Percentiles rank a stretch among this genome's conserved stretches.
These are phyloP conservation scores for Andrena bicolor DNA, from an alignment of 2,888 invertebrate genomes.

Conservation along the genomic window DNA sequence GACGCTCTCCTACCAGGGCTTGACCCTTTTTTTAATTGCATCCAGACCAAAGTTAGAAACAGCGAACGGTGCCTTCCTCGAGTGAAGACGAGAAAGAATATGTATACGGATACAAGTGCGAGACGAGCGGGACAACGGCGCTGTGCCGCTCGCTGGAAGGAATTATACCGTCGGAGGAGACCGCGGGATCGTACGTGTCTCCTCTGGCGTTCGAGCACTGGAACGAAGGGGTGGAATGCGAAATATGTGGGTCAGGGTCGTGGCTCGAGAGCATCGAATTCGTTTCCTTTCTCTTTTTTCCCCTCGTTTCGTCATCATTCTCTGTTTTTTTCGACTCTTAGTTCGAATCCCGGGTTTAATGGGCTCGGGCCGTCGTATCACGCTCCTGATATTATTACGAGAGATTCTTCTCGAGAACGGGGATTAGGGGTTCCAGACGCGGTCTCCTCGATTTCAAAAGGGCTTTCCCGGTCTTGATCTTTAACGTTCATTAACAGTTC, in stretches of 20 bases:
- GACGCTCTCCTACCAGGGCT: conserved; percentile 70
- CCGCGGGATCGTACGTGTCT: conserved; percentile 45
- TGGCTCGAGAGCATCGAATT: conserved; percentile 50
- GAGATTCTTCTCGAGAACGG: conserved; percentile 39
- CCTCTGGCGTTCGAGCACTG: conserved; percentile 18
- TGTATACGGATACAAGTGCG: conserved; percentile 16
- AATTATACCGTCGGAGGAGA: conserved; percentile 47
- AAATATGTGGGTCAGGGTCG: conserved; percentile 64
- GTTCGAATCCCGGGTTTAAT: conserved; percentile 54
- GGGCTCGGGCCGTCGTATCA: conserved; percentile 45
- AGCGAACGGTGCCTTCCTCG: conserved; percentile 27
- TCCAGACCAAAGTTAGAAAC: conserved; percentile 70
- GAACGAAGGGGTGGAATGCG: conserved; percentile 45
- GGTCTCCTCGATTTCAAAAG: conserved; percentile 12
- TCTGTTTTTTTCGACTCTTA: neutral
- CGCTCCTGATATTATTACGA: conserved; percentile 49
- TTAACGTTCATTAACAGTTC: conserved; percentile 48
- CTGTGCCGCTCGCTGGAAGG: conserved; percentile 4
- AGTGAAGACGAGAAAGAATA: conserved; percentile 17
- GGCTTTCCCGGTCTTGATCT: conserved; percentile 10
- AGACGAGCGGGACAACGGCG: conserved; percentile 1
- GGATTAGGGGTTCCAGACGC: conserved; percentile 23
- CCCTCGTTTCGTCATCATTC: neutral
- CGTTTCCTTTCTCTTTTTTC: conserved; percentile 37
- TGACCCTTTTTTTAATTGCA: conserved; percentile 80